These are phyloP conservation scores for Incurvaria masculella DNA, from an alignment of 2,888 invertebrate genomes.

Conservation along the genomic window DNA sequence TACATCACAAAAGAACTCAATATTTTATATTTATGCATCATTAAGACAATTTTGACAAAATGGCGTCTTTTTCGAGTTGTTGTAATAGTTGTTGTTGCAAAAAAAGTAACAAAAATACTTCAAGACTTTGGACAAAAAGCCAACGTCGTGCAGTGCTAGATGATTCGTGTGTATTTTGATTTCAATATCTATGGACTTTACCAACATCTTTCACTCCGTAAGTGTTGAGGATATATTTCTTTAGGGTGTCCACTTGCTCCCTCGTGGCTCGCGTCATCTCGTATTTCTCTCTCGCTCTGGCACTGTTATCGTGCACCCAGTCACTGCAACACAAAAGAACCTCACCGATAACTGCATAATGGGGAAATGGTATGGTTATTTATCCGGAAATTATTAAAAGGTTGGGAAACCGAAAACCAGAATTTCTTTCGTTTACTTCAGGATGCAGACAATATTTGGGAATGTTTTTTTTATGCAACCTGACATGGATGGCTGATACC, in stretches of 20 bases:
- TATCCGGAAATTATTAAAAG: not conserved
- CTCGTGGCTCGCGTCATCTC: constrained; percentile 64
- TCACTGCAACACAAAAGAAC: constrained; percentile 40
- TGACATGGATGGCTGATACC: too few relatives aligned
- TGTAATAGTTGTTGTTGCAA: too few relatives aligned
- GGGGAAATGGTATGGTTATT: not conserved
- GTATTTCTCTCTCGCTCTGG: constrained; percentile 63
- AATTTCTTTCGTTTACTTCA: not conserved
- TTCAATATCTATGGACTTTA: constrained; percentile 22
- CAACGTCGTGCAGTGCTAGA: not conserved
- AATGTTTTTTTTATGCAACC: too few relatives aligned
- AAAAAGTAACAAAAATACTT: too few relatives aligned
- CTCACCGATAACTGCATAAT: not conserved
- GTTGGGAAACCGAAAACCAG: not conserved
- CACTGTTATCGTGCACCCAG: constrained; percentile 73
- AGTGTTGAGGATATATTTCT: constrained; percentile 54
- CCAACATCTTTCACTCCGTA: constrained; percentile 55
- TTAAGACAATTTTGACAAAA: too few relatives aligned
- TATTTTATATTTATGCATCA: too few relatives aligned
- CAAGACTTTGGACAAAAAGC: too few relatives aligned
- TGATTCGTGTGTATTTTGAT: constrained; percentile 12
- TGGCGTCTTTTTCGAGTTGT: too few relatives aligned
- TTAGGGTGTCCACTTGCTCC: constrained; percentile 70
- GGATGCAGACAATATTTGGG: too few relatives aligned
- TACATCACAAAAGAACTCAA: too few relatives aligned